Percentiles rank a stretch among this genome's conserved stretches.
Evolutionary conservation across 2,888 invertebrate species (phyloP).

Genomic region (Alloplasta piceator): DNA sequence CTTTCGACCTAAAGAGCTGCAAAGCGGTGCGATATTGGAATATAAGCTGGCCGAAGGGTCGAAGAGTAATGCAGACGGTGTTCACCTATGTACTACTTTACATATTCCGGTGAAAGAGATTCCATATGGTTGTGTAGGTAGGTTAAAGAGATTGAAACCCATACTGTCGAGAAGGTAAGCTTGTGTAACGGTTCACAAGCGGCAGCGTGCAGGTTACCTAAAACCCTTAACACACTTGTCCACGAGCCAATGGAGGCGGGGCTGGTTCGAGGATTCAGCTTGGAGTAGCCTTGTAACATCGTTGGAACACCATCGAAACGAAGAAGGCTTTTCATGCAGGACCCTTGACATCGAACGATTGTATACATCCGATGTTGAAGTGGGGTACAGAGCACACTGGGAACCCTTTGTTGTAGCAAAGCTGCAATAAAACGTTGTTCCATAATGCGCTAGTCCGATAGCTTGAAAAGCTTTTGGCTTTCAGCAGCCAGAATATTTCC

Average conservation of each 20-base stretch:
- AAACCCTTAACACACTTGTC: neutral
- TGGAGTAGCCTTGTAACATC: constrained; percentile 45
- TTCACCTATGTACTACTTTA: neutral
- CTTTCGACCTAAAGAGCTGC: no score
- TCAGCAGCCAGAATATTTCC: constrained; percentile 44
- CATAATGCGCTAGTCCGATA: constrained; percentile 24
- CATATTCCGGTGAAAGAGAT: neutral
- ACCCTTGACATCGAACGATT: constrained; percentile 10
- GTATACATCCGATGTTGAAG: constrained; percentile 7
- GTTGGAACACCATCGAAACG: constrained; percentile 47
- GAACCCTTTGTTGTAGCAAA: neutral
- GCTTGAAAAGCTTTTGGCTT: constrained; percentile 23
- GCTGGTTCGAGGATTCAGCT: constrained; percentile 43
- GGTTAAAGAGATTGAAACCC: neutral
- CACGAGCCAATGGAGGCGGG: neutral
- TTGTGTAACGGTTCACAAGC: neutral
- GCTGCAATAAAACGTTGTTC: constrained; percentile 27
- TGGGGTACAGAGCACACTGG: neutral
- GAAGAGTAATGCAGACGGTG: neutral
- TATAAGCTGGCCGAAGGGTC: neutral
- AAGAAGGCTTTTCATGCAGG: constrained; percentile 20
- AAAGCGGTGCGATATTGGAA: neutral
- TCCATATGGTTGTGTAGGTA: neutral
- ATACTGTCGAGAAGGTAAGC: constrained; percentile 32
- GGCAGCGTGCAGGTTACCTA: neutral